A percentile compares a stretch with the other conserved stretches of the same genome.
Conservation (phyloP, 2,888 invertebrate species). For the Stictocephala bisonia region DNA sequence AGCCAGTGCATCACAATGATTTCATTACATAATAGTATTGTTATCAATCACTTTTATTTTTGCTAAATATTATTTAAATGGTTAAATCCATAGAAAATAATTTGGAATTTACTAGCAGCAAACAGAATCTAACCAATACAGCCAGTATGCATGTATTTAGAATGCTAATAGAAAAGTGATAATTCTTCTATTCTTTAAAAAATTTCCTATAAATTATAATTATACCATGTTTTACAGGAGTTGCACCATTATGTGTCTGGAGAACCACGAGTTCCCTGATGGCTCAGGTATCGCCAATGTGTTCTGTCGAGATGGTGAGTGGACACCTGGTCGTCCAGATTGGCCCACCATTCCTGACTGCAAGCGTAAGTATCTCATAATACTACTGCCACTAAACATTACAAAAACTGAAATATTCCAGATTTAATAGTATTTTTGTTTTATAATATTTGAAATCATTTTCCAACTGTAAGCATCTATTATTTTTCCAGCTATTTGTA, state of each 20-base stretch:
- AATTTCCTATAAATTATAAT: background rate
- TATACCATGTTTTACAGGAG: conserved; percentile 69
- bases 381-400: background rate
- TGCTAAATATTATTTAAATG: no score
- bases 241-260: conserved; percentile 76
- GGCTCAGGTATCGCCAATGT: conserved; percentile 76
- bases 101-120: no score
- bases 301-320: conserved; percentile 76
- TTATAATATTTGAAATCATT: conserved; percentile 20
- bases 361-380: conserved; percentile 68
- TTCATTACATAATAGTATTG: no score
- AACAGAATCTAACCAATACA: no score
- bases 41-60: no score
- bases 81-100: no score
- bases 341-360: conserved; percentile 77
- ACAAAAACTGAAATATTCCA: background rate
- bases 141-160: no score
- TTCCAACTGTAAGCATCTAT: conserved; percentile 21
- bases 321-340: conserved; percentile 75
- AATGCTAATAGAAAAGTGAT: no score
- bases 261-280: conserved; percentile 76
- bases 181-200: background rate
- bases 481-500: conserved; percentile 70
- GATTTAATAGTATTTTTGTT: conserved; percentile 1
- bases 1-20: no score